Base-by-base conservation (phyloP, 2,888 invertebrate genomes). In the Cryptophagus acutangulus region DNA sequence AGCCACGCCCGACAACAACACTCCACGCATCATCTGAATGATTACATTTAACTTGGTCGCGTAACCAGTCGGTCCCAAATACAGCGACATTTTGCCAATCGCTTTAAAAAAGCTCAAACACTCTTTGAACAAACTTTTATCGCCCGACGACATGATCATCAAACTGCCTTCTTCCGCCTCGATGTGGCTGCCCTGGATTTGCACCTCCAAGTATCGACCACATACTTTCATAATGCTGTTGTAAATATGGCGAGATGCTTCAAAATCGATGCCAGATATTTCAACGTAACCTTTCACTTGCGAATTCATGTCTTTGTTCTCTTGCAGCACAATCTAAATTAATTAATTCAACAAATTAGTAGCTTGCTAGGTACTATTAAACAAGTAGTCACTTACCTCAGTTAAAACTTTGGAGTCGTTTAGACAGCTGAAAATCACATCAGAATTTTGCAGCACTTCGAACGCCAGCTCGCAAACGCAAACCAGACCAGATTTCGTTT, bases 211-310 rank as follows among this genome's bases (percentile, higher is more conserved):
- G 68, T 92, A 95, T 12, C 90, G 76, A 5, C 94, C 94, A 26
- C 93, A 93, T 65, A 85, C 84, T 29, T 82, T 81, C 51, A 80
- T 80, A 62, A 95, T 87, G 26, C 90, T 91, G 67, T 93, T 91
- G 12, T 87, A 84, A 58, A 94, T 89, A 62, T 93, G 92, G 65
- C 85, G 81, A 2, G 92, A 91, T 1, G 93, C 91, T 65, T 93
- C 92, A 0, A 88, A 82, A 70, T 94, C 94, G 49, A 94, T 87
- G 1, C 90, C 87, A 4, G 93, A n/a, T n/a, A n/a, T 91, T 72
- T 95, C 94, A n/a, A 95, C 90, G 69, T 91, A 95, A 38, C 90
- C 89, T 9, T 74, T 26, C n/a, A 26, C 9, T 26, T 12, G n/a
- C 4, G 5, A 3, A 3, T 3, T 13, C n/a, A 26, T 12, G 3